A percentile compares a stretch with the other conserved stretches of the same genome.
Conservation (phyloP, 2,113 vertebrate genomes). For the Prinia subflava region DNA sequence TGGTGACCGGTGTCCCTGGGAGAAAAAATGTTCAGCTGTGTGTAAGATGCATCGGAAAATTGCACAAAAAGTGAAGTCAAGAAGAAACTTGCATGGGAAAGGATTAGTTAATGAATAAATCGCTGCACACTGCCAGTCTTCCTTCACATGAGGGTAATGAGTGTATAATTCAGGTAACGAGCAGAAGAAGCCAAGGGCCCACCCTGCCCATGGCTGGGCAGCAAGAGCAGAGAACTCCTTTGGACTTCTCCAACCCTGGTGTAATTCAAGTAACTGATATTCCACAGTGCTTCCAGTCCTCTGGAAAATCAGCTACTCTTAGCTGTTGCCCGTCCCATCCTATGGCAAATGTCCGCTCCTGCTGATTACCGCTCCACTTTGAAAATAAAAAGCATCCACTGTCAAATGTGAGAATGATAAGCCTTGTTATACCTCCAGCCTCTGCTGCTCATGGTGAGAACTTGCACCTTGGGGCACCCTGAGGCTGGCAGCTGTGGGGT, state of each 20-base stretch:
- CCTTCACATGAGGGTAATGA: background rate
- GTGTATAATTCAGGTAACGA: background rate
- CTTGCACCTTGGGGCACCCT: background rate
- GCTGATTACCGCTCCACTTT: background rate
- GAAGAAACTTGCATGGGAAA: background rate
- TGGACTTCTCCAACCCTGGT: background rate
- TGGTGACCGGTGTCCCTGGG: background rate
- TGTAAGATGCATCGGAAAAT: background rate
- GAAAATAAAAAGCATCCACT: background rate
- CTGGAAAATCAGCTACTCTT: background rate
- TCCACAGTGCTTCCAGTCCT: background rate
- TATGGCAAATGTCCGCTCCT: background rate
- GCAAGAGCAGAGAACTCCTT: background rate
- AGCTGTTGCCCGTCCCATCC: background rate
- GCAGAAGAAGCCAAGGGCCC: background rate
- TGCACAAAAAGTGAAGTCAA: background rate
- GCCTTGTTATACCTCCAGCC: background rate
- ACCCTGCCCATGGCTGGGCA: background rate
- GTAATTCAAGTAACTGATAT: background rate
- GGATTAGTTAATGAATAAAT: background rate
- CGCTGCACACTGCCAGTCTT: background rate
- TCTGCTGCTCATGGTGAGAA: background rate
- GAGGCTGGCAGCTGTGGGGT: accelerated
- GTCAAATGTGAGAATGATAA: background rate
- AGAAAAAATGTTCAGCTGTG: background rate